phyloP scores from a whole-genome alignment of 2,888 invertebrate genomes.

The Microplitis deprimator region DNA sequence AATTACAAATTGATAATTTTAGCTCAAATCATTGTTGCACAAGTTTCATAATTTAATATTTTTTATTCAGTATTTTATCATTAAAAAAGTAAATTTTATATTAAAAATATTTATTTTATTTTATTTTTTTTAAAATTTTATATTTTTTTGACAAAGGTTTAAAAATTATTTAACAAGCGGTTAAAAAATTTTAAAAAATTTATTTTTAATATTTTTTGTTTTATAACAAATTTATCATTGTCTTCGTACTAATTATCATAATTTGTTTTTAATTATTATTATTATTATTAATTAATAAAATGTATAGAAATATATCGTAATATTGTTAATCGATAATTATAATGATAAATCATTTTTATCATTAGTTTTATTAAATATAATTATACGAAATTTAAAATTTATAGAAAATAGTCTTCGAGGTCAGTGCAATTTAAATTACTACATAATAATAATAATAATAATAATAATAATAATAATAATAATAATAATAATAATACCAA shows the following conservation, averaged over 20 bases:
- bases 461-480: slow-evolving; percentile 28
- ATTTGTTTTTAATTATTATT: no score
- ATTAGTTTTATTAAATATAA: no score
- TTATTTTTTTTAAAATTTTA: neutral
- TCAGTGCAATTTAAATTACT: slow-evolving; percentile 8
- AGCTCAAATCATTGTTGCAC: neutral
- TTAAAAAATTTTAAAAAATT: no score
- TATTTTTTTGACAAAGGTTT: no score
- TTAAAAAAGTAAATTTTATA: slow-evolving; percentile 24
- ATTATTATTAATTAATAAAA: no score
- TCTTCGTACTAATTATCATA: no score
- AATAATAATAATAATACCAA: slow-evolving; percentile 29
- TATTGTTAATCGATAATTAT: no score
- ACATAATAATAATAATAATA: slow-evolving; percentile 33
- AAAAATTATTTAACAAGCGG: neutral
- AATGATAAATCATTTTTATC: no score
- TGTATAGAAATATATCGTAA: no score
- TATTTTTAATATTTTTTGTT: no score
- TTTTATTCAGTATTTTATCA: slow-evolving; percentile 20
- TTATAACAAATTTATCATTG: no score
- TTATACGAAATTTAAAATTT: neutral
- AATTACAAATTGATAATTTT: neutral
- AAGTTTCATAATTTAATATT: neutral
- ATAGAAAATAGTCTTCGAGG: neutral
- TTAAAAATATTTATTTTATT: slow-evolving; percentile 1